Conservation (phyloP, 1,140 invertebrate species). For the Cecropterus lyciades region DNA sequence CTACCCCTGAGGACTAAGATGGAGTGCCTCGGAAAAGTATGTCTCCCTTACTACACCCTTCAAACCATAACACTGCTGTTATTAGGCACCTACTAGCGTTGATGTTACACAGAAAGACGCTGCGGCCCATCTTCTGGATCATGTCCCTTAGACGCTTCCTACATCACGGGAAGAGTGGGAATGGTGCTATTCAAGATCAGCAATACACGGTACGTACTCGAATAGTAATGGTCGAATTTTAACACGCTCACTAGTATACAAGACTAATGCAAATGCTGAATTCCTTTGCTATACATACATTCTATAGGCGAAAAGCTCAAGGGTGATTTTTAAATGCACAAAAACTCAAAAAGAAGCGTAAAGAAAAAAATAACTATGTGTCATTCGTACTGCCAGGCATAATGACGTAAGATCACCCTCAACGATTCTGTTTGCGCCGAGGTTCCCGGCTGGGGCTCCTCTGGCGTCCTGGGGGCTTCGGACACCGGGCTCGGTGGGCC, state of each 20-base stretch:
- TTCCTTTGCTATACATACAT: conserved; percentile 68
- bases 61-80: no score
- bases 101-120: no score
- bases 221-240: conserved; percentile 33
- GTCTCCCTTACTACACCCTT: no score
- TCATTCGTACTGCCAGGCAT: conserved; percentile 82
- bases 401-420: conserved; percentile 79
- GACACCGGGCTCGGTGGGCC: conserved; percentile 49
- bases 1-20: no score
- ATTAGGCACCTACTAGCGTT: no score
- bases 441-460: conserved; percentile 64
- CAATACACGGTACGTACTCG: neutral
- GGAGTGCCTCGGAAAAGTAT: no score
- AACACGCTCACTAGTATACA: conserved; percentile 29
- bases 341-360: conserved; percentile 68
- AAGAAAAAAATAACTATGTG: conserved; percentile 77
- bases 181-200: no score
- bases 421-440: conserved; percentile 64
- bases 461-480: conserved; percentile 46
- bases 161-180: no score
- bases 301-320: conserved; percentile 48
- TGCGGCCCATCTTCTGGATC: no score
- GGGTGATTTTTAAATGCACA: conserved; percentile 54
- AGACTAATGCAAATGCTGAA: conserved; percentile 72
- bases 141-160: no score